Evolutionary conservation across 2,888 invertebrate genomes (phyloP), one percentile per base, ranked within the genome.

Genomic region (Aspidiotus rigidus): DNA sequence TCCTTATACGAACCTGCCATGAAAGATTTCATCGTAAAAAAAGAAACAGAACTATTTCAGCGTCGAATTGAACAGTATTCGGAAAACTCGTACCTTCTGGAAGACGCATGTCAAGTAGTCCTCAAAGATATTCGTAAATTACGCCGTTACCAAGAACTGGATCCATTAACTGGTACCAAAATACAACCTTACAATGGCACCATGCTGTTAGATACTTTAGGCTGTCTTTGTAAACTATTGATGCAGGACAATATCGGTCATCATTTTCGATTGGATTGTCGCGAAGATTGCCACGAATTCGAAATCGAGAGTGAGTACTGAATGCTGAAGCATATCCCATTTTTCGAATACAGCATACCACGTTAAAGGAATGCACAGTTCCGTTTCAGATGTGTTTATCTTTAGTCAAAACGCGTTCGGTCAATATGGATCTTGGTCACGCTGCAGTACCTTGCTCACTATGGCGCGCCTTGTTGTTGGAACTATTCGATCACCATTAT

Each of bases 301-400:
- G 9, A 8, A 13, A 11, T 64, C 41, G 55, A 64, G 55, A 64
- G 64, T 64, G 41, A 53, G 53, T 55, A 17, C 13, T 56, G 15
- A 17, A 56, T 56, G 13, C 16, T 16, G 16, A 16, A 15, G 3
- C n/a, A 16, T 7, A 10, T 56, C 7, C 6, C 10, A 56, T 16
- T 15, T 5, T 56, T 56, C 6, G n/a, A 56, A 10, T 56, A 15
- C 56, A 56, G 16, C 15, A 13, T 56, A 11, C n/a, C n/a, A 15
- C 17, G 17, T 17, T 56, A 56, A 2, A 10, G 16, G 59, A 28
- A 16, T 28, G 3, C 10, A 49, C 77, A 75, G 78, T 86, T 59
- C 80, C 81, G 72, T 87, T 85, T 74, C 80, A 79, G 71, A 76
- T 81, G 72, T 83, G 85, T 72, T 78, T 83, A 16, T 76, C 79